A percentile compares a stretch with the other conserved stretches of the same genome.
These are phyloP conservation scores for Phaenicophaeus curvirostris DNA, from an alignment of 2,797 vertebrate species.

Conservation along the genomic window DNA sequence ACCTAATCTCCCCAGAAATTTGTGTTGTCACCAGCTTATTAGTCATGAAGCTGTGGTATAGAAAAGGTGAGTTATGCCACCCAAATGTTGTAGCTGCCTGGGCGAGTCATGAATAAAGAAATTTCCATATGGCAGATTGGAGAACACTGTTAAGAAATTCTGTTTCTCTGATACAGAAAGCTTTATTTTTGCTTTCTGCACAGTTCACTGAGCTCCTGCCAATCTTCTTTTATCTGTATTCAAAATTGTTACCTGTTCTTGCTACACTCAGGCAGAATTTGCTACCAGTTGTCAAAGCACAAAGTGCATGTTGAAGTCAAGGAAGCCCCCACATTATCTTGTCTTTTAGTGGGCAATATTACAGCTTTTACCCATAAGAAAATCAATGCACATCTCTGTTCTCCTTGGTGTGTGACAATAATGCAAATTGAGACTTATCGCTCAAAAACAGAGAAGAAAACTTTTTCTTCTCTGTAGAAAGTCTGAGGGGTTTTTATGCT, in stretches of 20 bases:
- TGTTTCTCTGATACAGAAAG: not conserved
- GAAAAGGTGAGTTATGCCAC: not conserved
- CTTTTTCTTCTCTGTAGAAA: not conserved
- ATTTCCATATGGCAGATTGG: not conserved
- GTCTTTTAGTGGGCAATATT: not conserved
- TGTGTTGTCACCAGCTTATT: not conserved
- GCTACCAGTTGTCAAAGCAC: not conserved
- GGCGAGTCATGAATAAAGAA: not conserved
- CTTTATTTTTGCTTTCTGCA: not conserved
- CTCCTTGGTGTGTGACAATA: not conserved
- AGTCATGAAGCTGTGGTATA: not conserved
- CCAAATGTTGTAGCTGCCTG: not conserved
- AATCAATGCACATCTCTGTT: not conserved
- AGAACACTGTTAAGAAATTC: not conserved
- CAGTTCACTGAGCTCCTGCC: not conserved
- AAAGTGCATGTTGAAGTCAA: not conserved
- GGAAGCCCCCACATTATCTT: not conserved
- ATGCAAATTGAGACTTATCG: not conserved
- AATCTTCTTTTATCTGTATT: not conserved
- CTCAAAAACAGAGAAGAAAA: not conserved
- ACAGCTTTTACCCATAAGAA: not conserved
- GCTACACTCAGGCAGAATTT: not conserved
- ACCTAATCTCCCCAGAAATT: not conserved
- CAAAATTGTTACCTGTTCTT: not conserved
- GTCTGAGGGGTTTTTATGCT: not conserved